A percentile compares a stretch with the other conserved stretches of the same genome.
Conservation (phyloP, 2,888 invertebrate species). For the Xylocampa areola region DNA sequence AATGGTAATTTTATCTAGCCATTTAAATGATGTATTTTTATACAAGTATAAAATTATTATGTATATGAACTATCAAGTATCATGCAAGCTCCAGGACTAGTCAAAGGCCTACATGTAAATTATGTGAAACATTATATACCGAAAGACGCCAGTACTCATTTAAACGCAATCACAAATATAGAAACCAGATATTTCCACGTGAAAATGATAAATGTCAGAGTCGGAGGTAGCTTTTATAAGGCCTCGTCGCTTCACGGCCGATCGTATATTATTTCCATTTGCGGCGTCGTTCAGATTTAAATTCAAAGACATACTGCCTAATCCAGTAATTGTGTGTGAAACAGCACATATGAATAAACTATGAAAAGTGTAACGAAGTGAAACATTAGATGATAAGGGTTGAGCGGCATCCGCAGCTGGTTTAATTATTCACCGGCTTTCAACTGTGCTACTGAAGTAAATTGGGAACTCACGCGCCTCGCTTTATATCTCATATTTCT, state of each 20-base stretch:
- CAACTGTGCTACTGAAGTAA: conserved; percentile 76
- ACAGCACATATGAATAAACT: conserved; percentile 62
- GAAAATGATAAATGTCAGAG: conserved; percentile 46
- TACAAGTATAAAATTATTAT: too few species aligned
- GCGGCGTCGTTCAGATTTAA: conserved; percentile 29
- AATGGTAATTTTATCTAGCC: too few species aligned
- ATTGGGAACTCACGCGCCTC: conserved; percentile 74
- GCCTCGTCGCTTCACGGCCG: conserved; percentile 6
- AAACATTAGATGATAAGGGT: conserved; percentile 81
- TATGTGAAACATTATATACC: too few species aligned
- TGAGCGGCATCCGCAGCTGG: conserved; percentile 58
- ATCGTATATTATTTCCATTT: conserved; percentile 14
- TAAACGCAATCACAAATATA: too few species aligned
- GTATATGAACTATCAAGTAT: too few species aligned
- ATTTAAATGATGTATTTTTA: too few species aligned
- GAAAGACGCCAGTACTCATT: too few species aligned
- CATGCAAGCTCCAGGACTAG: too few species aligned
- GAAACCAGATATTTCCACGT: conserved; percentile 11
- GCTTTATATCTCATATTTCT: conserved; percentile 70
- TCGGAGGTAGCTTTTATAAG: conserved; percentile 18
- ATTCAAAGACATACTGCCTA: conserved; percentile 25
- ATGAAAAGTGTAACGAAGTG: conserved; percentile 77
- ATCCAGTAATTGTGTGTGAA: conserved; percentile 39
- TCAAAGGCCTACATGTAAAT: too few species aligned
- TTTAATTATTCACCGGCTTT: conserved; percentile 85